Evolutionary conservation across 2,797 vertebrate species (phyloP).

Genomic region (Lemur catta): DNA sequence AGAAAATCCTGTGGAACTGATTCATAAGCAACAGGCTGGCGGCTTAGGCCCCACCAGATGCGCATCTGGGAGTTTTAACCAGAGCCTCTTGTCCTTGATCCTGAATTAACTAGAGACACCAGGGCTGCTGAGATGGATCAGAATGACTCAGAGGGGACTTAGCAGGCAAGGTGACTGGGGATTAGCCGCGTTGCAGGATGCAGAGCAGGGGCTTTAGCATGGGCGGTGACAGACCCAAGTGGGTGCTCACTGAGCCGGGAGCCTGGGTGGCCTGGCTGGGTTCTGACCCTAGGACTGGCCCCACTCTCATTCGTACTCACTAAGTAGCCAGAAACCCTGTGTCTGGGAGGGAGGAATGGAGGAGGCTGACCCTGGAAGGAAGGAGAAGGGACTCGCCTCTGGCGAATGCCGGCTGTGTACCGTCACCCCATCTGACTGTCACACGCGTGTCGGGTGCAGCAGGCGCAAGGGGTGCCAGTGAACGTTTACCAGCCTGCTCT

Average conservation of each 20-base stretch:
- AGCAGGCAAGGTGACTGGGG: slow-evolving; percentile 61
- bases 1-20: slow-evolving; percentile 42
- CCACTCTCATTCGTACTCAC: neutral
- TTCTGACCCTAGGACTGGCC: neutral
- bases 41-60: slow-evolving; percentile 58
- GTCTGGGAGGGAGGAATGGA: neutral
- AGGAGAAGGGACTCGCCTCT: neutral
- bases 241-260: neutral
- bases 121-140: slow-evolving; percentile 49
- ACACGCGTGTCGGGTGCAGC: rapidly evolving
- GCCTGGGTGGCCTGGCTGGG: too few species aligned
- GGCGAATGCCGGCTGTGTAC: neutral
- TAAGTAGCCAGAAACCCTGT: neutral
- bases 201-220: neutral
- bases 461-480: neutral
- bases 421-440: neutral
- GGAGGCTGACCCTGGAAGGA: neutral
- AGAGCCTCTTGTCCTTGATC: slow-evolving; percentile 64
- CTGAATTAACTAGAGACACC: slow-evolving; percentile 56
- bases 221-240: neutral
- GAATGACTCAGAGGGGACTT: slow-evolving; percentile 44
- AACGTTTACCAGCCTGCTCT: neutral
- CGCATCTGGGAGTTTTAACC: slow-evolving; percentile 22
- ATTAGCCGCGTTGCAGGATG: slow-evolving; percentile 4
- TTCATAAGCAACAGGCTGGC: slow-evolving; percentile 43